Evolutionary conservation across 2,888 invertebrate species (phyloP).

Genomic region (Zaprionus obscuricornis): DNA sequence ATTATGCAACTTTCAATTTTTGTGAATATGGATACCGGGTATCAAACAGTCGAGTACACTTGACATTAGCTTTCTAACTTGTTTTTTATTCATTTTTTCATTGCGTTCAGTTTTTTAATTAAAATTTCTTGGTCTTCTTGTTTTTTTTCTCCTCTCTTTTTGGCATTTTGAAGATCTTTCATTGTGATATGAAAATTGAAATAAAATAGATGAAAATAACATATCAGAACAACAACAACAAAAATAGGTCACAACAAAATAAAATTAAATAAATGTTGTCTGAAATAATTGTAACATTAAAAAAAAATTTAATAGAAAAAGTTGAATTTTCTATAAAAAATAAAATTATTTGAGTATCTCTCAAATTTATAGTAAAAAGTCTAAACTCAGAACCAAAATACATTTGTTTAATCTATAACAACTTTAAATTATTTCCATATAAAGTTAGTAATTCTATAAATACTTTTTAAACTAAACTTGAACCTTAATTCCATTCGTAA

Average conservation of each 20-base stretch:
- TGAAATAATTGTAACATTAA: too few relatives aligned
- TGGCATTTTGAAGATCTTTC: constrained; percentile 23
- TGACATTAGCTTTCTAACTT: constrained; percentile 22
- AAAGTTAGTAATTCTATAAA: too few relatives aligned
- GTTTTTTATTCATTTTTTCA: constrained; percentile 1
- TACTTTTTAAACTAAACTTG: too few relatives aligned
- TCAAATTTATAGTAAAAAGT: neutral
- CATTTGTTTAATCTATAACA: neutral
- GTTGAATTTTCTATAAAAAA: too few relatives aligned
- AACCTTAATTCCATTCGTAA: too few relatives aligned
- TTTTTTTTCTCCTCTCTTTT: constrained; percentile 15
- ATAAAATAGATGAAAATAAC: constrained; percentile 19
- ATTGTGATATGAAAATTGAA: constrained; percentile 35
- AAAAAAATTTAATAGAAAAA: too few relatives aligned
- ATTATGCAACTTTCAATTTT: too few relatives aligned
- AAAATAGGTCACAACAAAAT: constrained; percentile 20
- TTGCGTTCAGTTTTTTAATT: constrained; percentile 54
- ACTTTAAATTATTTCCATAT: neutral
- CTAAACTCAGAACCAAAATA: neutral
- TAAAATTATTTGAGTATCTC: too few relatives aligned
- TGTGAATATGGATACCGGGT: too few relatives aligned
- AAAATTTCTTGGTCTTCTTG: constrained; percentile 42
- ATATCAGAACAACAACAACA: constrained; percentile 6
- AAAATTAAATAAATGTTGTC: constrained; percentile 3
- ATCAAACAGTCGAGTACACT: too few relatives aligned